A percentile compares a stretch with the other conserved stretches of the same genome.
These are phyloP conservation scores for Turnix velox DNA, from an alignment of 2,113 vertebrate species.

Conservation along the genomic window DNA sequence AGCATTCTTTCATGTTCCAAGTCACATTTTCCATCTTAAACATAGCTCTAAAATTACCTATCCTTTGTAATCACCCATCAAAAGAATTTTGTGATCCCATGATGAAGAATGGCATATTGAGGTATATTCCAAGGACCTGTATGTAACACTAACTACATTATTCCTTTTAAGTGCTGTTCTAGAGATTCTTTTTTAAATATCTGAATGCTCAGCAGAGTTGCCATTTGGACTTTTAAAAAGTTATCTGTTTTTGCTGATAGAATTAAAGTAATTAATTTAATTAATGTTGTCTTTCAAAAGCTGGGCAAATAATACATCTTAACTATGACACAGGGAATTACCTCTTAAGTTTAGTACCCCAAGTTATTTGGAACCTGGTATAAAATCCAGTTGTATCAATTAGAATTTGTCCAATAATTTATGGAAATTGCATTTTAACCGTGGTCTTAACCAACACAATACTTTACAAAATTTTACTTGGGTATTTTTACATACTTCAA, in stretches of 20 bases:
- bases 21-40: background rate
- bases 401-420: background rate
- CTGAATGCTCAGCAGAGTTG: background rate
- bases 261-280: background rate
- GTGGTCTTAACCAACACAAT: background rate
- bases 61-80: background rate
- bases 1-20: conserved; percentile 15
- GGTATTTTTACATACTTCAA: background rate
- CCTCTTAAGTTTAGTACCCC: background rate
- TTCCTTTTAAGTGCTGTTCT: background rate
- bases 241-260: background rate
- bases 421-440: background rate
- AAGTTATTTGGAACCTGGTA: background rate
- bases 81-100: background rate
- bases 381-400: background rate
- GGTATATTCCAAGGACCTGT: background rate
- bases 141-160: background rate
- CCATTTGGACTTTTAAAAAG: background rate
- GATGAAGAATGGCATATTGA: background rate
- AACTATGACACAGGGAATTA: background rate
- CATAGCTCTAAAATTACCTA: background rate
- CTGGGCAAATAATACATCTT: background rate
- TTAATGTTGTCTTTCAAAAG: background rate
- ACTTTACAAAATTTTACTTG: background rate
- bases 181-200: background rate